Base-by-base conservation (phyloP, 2,113 vertebrate species). In the Pungitius pungitius region DNA sequence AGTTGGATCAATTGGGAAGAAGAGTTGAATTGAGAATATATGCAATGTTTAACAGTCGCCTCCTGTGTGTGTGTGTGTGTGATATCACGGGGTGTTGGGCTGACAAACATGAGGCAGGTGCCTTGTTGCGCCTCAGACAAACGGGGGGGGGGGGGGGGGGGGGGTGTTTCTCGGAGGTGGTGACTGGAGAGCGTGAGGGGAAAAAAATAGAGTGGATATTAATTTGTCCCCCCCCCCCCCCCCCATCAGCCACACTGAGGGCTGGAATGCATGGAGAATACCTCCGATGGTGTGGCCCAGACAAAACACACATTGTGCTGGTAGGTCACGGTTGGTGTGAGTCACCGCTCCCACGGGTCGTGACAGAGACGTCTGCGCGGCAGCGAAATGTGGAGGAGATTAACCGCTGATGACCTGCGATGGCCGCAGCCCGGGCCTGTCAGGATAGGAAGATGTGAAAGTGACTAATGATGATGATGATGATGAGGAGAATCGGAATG, bases 241-340 rank as follows among this genome's bases (percentile, higher is more conserved):
- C 65, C 73, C 79, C 58, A 37, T 75, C 72, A 80, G 89, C 89
- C 90, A 90, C 89, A 92, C 82, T 76, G 88, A 85, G 83, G 82
- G 79, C 65, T 85, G 91, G 92, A 94, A 92, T 90, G 92, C 92
- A 83, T 89, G 85, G 85, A 85, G 89, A 91, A 92, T 85, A 92
- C 82, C 87, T 87, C 80, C 8, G 65, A 87, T 78, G 87, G 88
- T 81, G 85, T 70, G 59, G 89, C 84, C 75, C 85, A 92, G 90
- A 94, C 92, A 92, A 94, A 94, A 94, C 92, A 92, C 86, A 90
- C 84, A 92, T 89, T 92, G 90, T 90, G 86, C 81, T 75, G 78
- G 59, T 69, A 78, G 90, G 90, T 93, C 85, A 89, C 82, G 85
- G 86, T 89, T 88, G 90, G 87, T 87, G 89, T 83, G 90, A 91